phyloP scores from a whole-genome alignment of 2,113 vertebrate genomes.

The Channa maculata region DNA sequence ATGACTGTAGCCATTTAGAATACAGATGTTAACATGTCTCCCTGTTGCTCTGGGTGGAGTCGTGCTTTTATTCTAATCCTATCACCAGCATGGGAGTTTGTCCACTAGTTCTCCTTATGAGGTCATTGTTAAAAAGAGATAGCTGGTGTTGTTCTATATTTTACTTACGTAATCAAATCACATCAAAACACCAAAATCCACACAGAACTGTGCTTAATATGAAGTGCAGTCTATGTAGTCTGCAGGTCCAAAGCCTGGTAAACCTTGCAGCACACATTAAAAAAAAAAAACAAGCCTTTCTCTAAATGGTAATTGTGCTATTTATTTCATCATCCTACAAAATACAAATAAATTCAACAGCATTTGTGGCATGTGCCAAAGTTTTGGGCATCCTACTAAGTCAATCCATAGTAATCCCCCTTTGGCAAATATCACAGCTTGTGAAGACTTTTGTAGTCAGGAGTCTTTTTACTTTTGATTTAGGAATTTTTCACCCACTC shows the following conservation, averaged over 20 bases:
- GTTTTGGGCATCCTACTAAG: too few relatives aligned
- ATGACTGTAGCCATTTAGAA: slow-evolving; percentile 55
- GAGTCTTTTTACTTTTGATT: not conserved
- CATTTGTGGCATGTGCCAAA: too few relatives aligned
- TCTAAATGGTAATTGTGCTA: too few relatives aligned
- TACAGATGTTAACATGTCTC: slow-evolving; percentile 66
- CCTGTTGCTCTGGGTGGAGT: slow-evolving; percentile 33
- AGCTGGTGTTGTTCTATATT: not conserved
- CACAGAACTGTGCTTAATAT: not conserved
- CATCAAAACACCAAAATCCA: not conserved
- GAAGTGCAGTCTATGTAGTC: not conserved
- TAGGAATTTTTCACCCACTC: not conserved
- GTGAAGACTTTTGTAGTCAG: too few relatives aligned
- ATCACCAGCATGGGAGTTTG: not conserved
- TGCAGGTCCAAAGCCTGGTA: too few relatives aligned
- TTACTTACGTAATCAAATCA: slow-evolving; percentile 4
- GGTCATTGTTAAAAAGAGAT: not conserved
- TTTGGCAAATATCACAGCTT: too few relatives aligned
- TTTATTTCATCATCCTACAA: too few relatives aligned
- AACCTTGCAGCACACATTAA: too few relatives aligned
- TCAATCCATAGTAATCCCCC: too few relatives aligned
- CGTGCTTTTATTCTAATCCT: not conserved
- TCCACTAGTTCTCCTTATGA: not conserved
- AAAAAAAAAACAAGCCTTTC: too few relatives aligned
- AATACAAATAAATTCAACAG: too few relatives aligned